These are phyloP conservation scores for Sweltsa coloradensis DNA, from an alignment of 1,140 invertebrate genomes.

Conservation along the genomic window DNA sequence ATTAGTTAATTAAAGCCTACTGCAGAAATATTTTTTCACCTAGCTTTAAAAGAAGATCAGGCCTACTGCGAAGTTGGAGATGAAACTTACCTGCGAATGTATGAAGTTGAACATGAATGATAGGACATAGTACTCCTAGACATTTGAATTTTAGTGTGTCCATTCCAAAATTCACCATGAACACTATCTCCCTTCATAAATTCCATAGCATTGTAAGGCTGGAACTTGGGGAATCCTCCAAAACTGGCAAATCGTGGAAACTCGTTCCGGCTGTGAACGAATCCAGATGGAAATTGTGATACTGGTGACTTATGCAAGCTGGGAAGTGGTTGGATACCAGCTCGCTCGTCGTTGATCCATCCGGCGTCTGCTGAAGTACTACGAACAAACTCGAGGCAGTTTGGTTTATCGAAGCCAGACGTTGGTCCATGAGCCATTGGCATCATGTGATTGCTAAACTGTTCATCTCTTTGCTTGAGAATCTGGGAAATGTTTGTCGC, in stretches of 20 bases:
- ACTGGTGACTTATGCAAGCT: background rate
- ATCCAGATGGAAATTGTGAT: background rate
- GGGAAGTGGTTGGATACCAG: background rate
- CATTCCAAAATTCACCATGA: background rate
- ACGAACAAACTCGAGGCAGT: constrained; percentile 2
- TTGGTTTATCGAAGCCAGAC: no score
- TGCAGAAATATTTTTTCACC: background rate
- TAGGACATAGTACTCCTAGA: constrained; percentile 9
- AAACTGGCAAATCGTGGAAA: constrained; percentile 1
- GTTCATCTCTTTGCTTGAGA: no score
- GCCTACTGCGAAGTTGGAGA: background rate
- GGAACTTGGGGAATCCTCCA: background rate
- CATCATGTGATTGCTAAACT: no score
- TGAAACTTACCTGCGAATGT: constrained; percentile 1
- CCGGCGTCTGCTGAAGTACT: constrained; percentile 8
- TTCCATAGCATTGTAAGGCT: background rate
- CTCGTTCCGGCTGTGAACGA: background rate
- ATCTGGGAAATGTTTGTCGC: no score
- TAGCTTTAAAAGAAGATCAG: background rate
- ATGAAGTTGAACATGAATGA: background rate
- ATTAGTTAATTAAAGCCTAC: background rate
- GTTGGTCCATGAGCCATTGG: no score
- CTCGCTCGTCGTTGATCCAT: background rate
- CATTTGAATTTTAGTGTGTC: constrained; percentile 4
- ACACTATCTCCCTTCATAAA: background rate